These are phyloP conservation scores for Leptogaster cylindrica DNA, from an alignment of 2,888 invertebrate species.

Conservation along the genomic window DNA sequence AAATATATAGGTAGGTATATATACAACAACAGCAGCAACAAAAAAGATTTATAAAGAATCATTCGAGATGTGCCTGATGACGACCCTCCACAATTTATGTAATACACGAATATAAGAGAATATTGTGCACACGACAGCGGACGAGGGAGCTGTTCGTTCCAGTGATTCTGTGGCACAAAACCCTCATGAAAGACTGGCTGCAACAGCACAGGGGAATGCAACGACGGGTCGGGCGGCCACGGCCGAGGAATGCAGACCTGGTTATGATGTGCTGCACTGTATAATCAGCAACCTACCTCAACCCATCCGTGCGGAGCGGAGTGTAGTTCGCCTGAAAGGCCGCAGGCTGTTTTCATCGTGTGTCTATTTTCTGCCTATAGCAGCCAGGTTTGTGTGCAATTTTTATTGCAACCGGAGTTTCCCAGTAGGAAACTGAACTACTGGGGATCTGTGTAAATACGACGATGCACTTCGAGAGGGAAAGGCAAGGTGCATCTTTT, in stretches of 20 bases:
- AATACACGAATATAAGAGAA: conserved; percentile 30
- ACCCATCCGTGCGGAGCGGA: not conserved
- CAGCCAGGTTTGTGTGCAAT: conserved; percentile 16
- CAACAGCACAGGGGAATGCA: not conserved
- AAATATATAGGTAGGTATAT: no score
- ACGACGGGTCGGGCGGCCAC: not conserved
- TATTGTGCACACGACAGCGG: conserved; percentile 1
- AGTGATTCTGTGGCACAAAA: conserved; percentile 44
- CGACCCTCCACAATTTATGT: conserved; percentile 40
- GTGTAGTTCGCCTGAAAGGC: not conserved
- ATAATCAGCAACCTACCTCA: conserved; percentile 26
- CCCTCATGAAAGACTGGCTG: conserved; percentile 28
- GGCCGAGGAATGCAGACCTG: conserved; percentile 17
- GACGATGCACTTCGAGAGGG: conserved; percentile 27
- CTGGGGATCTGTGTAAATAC: conserved; percentile 40
- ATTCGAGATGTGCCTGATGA: conserved; percentile 29
- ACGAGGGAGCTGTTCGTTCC: conserved; percentile 31
- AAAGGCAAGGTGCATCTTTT: conserved; percentile 10
- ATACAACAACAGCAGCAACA: no score
- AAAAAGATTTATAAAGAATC: conserved; percentile 9
- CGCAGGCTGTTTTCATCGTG: not conserved
- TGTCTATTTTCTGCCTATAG: conserved; percentile 28
- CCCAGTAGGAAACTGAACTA: conserved; percentile 37
- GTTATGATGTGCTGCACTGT: conserved; percentile 26
- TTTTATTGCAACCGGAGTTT: conserved; percentile 19